Conservation (phyloP, 2,888 invertebrate genomes). For the Stenchaetothrips biformis region DNA sequence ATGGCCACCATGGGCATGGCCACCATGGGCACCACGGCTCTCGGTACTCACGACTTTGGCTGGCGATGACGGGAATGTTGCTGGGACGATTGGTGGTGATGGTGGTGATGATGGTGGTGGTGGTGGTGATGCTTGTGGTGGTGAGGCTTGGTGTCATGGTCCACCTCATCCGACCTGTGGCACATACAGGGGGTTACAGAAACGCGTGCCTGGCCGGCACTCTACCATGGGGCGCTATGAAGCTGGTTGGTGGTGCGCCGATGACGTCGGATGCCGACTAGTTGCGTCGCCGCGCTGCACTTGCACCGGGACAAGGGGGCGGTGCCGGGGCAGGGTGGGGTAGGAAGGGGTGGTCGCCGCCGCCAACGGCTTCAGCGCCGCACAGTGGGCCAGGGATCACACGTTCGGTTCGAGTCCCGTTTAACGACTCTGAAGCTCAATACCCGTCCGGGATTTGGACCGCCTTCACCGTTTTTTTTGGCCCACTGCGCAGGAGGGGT, state of each 20-base stretch:
- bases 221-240: neutral
- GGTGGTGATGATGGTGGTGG: neutral
- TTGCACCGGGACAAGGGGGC: too few relatives aligned
- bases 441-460: too few relatives aligned
- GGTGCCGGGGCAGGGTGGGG: too few relatives aligned
- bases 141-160: neutral
- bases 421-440: too few relatives aligned
- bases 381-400: too few relatives aligned
- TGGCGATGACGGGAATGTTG: neutral
- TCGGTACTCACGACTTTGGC: conserved; percentile 10
- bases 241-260: neutral
- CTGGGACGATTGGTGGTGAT: neutral
- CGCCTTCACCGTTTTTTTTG: too few relatives aligned
- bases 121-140: neutral
- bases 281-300: neutral
- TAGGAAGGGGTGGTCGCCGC: too few relatives aligned
- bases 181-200: conserved; percentile 1
- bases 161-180: conserved; percentile 13
- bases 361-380: neutral
- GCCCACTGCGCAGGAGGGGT: too few relatives aligned
- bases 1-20: too few relatives aligned
- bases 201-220: neutral
- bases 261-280: neutral
- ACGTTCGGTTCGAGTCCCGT: too few relatives aligned
- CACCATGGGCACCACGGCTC: neutral